Evolutionary conservation across 2,888 invertebrate genomes (phyloP).

Genomic region (Urechis unicinctus): DNA sequence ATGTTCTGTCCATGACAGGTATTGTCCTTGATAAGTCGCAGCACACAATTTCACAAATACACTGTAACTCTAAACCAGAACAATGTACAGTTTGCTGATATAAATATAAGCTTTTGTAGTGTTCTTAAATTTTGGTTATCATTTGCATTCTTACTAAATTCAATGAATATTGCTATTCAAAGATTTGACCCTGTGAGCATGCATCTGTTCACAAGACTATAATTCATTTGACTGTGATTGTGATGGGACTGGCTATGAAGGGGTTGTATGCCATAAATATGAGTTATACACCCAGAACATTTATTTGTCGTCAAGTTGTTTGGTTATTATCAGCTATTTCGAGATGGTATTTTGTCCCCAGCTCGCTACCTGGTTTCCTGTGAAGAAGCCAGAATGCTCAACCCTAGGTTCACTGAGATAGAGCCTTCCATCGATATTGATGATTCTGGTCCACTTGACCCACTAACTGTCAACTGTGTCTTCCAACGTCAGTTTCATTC

Average conservation of each 20-base stretch:
- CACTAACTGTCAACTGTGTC: conserved; percentile 80
- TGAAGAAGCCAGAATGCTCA: conserved; percentile 52
- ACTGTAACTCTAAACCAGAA: no score
- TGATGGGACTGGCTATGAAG: conserved; percentile 80
- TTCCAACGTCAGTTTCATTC: conserved; percentile 43
- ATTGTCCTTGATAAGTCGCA: no score
- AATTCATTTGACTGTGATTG: conserved; percentile 78
- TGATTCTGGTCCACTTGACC: conserved; percentile 84
- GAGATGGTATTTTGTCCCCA: conserved; percentile 16
- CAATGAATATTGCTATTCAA: background rate
- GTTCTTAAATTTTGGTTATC: no score
- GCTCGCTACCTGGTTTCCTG: conserved; percentile 81
- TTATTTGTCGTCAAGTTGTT: no score
- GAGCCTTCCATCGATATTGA: conserved; percentile 81
- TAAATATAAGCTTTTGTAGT: no score
- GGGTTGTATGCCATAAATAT: conserved; percentile 92
- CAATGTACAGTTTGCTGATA: no score
- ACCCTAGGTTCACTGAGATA: conserved; percentile 15
- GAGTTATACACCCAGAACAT: conserved; percentile 53
- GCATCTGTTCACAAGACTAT: conserved; percentile 45
- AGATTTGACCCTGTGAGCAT: conserved; percentile 96
- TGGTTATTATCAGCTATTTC: background rate
- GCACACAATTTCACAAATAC: no score
- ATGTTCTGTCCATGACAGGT: conserved; percentile 45
- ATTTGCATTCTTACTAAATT: no score